Evolutionary conservation across 2,113 vertebrate species (phyloP), one percentile per base, ranked within the genome.

Genomic region (Actenoides hombroni): DNA sequence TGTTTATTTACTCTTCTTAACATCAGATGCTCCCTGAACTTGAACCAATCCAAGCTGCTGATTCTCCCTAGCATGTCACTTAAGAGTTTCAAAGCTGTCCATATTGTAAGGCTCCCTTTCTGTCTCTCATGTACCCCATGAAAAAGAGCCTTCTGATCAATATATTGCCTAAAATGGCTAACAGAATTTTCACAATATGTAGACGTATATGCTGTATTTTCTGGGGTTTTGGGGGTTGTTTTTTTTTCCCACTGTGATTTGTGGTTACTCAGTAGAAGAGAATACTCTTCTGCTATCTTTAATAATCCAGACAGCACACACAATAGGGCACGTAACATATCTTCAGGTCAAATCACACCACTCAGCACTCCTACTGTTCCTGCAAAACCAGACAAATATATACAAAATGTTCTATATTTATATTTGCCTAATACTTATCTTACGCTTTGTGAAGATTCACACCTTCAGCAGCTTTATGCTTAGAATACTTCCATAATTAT

Each of bases 321-420:
- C 9, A 80, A 31, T 24, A 70, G 31, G 53, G 26, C 28, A 60
- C 53, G 24, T 44, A 84, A 35, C 7, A 35, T 21, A 8, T 70
- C 31, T 63, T 88, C 81, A 82, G 54, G 64, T 94, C 59, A 92
- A 92, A 82, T 40, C 80, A 81, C 44, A 75, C 35, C 33, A 78
- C 44, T 91, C 86, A 60, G 67, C 31, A 46, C 7, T 89, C n/a
- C 17, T 73, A 24, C n/a, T 81, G 24, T 67, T 94, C 67, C 70
- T 88, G 74, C 63, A 90, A 67, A 90, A 95, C 89, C 59, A 86
- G 28, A 40, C 25, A 63, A 5, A 83, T 33, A 49, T 39, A 87
- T 15, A 87, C 31, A 86, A 73, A 92, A 81, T 23, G 7, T 9
- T 76, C 92, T 60, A 54, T 92, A 64, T 92, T 90, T 94, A 69